Evolutionary conservation across 2,113 vertebrate genomes (phyloP).

Genomic region (Hemibagrus wyckioides): DNA sequence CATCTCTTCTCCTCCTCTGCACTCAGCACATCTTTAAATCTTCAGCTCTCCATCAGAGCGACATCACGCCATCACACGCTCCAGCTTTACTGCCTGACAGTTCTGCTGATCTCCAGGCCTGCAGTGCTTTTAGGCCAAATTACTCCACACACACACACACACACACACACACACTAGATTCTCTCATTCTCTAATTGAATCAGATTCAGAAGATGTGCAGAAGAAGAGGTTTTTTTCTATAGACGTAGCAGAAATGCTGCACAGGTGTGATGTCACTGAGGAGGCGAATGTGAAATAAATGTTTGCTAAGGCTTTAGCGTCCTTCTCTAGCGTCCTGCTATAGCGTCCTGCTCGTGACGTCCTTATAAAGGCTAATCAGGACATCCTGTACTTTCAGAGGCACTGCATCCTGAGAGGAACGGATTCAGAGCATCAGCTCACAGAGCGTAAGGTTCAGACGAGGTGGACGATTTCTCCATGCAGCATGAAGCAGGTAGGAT

Average conservation of each 20-base stretch:
- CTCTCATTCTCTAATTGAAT: slow-evolving; percentile 61
- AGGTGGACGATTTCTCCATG: background rate
- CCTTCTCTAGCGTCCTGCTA: background rate
- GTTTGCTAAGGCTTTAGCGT: background rate
- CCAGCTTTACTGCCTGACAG: slow-evolving; percentile 67
- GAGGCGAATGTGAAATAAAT: background rate
- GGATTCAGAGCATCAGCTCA: slow-evolving; percentile 3
- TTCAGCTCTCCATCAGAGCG: slow-evolving; percentile 68
- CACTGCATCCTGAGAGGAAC: background rate
- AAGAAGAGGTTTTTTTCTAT: slow-evolving; percentile 6
- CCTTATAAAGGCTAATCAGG: slow-evolving; percentile 25
- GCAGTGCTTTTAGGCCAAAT: slow-evolving; percentile 70
- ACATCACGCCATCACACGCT: slow-evolving; percentile 71
- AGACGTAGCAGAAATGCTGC: background rate
- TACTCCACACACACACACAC: slow-evolving; percentile 41
- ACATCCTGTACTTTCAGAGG: background rate
- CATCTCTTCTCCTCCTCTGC: slow-evolving; percentile 17
- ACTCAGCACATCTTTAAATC: slow-evolving; percentile 60
- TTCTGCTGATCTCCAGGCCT: slow-evolving; percentile 71
- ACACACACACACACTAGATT: slow-evolving; percentile 34
- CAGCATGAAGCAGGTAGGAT: slow-evolving; percentile 30
- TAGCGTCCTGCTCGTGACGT: background rate
- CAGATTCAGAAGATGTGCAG: slow-evolving; percentile 59
- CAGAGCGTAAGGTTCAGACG: background rate
- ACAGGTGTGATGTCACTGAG: background rate